These are phyloP conservation scores for Erannis defoliaria DNA, from an alignment of 2,888 invertebrate genomes.

Conservation along the genomic window DNA sequence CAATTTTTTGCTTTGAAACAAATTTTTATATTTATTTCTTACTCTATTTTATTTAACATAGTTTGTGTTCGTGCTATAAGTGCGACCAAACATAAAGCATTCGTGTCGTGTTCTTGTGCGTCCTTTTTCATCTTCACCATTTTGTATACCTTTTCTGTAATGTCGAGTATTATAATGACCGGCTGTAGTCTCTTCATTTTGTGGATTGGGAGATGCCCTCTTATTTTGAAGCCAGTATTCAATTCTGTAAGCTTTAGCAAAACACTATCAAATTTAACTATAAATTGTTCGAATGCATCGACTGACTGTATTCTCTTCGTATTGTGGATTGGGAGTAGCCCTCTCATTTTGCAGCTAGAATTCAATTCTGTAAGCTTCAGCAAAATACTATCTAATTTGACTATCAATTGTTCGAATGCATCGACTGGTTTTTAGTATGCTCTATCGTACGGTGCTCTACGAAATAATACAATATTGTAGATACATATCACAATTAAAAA, in stretches of 20 bases:
- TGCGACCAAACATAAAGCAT: background rate
- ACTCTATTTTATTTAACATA: no score
- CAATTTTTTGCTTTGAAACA: no score
- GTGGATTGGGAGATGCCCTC: background rate
- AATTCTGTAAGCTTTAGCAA: slow-evolving; percentile 15
- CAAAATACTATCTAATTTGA: background rate
- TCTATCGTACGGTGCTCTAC: background rate
- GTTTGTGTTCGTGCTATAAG: background rate
- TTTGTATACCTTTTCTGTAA: slow-evolving; percentile 9
- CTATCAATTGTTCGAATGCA: no score
- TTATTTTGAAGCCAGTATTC: slow-evolving; percentile 2
- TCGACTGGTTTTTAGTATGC: background rate
- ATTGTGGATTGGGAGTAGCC: background rate
- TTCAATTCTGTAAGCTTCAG: slow-evolving; percentile 15
- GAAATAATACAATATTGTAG: no score
- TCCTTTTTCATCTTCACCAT: background rate
- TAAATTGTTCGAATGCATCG: no score
- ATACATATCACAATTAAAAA: no score
- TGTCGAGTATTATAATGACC: background rate
- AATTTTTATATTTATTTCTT: no score
- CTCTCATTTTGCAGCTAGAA: background rate
- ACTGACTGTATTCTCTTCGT: background rate
- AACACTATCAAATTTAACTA: background rate
- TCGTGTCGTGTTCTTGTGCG: background rate
- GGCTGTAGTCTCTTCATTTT: background rate